phyloP scores from a whole-genome alignment of 2,797 vertebrate species.

The Macropus fuliginosus region DNA sequence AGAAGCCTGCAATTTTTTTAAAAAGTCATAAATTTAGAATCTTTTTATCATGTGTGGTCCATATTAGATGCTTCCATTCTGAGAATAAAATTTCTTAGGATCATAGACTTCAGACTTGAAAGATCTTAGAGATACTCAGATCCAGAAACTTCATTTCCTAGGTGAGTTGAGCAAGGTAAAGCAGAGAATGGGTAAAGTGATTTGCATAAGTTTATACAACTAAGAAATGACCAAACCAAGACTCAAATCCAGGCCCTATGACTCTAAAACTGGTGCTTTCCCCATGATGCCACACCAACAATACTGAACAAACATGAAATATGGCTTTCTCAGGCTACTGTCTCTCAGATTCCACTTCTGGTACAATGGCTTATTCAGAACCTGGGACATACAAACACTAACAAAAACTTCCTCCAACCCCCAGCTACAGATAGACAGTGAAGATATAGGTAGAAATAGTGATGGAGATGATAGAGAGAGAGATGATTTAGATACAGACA shows the following conservation, averaged over 20 bases:
- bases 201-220: not conserved
- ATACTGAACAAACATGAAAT: not conserved
- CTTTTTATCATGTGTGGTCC: not conserved
- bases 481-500: not conserved
- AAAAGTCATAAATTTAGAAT: not conserved
- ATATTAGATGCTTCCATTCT: constrained; percentile 30
- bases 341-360: not conserved
- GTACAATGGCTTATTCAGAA: not conserved
- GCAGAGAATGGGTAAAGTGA: not conserved
- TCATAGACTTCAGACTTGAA: not conserved
- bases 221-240: not conserved
- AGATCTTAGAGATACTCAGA: not conserved
- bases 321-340: not conserved
- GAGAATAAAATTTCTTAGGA: constrained; percentile 3
- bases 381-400: not conserved
- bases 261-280: not conserved
- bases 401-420: not conserved
- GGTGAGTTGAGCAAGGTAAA: not conserved
- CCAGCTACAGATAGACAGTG: not conserved
- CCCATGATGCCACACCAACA: not conserved
- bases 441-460: too few relatives aligned
- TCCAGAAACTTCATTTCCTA: not conserved
- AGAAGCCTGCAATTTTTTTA: not conserved
- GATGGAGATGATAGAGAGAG: too few relatives aligned
- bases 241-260: not conserved